Percentiles rank a stretch among this genome's conserved stretches.
These are phyloP conservation scores for Mizuhopecten yessoensis DNA, from an alignment of 1,140 invertebrate species.

Conservation along the genomic window DNA sequence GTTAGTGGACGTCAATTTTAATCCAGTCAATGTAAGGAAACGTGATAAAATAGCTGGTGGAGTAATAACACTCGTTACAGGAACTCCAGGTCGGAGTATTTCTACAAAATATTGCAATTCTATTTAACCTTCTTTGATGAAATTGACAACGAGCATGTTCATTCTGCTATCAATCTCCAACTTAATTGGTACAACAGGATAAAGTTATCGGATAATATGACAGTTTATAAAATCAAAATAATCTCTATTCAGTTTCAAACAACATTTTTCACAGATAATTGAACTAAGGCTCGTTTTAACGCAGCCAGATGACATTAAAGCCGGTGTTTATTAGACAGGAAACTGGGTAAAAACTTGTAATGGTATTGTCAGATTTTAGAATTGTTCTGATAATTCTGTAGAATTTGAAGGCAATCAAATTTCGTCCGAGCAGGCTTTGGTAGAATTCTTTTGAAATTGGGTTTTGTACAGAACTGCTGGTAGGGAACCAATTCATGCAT, in stretches of 20 bases:
- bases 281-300: not conserved
- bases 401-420: constrained; percentile 13
- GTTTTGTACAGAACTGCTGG: not conserved
- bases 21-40: not conserved
- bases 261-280: constrained; percentile 13
- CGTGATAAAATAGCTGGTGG: not conserved
- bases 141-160: constrained; percentile 12
- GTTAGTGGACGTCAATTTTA: not conserved
- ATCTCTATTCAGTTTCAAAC: constrained; percentile 12
- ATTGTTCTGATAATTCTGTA: constrained; percentile 30
- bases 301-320: constrained; percentile 25
- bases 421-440: not conserved
- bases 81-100: not conserved
- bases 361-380: constrained; percentile 28
- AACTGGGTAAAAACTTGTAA: constrained; percentile 2
- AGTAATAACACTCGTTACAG: not conserved
- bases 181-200: not conserved
- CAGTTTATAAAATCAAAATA: constrained; percentile 36
- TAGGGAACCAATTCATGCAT: not conserved
- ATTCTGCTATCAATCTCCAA: not conserved
- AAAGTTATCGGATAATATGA: constrained; percentile 35
- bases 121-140: constrained; percentile 32
- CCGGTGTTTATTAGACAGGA: not conserved
- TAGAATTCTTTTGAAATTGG: not conserved
- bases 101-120: constrained; percentile 12